These are phyloP conservation scores for Hypotaenidia okinawae DNA, from an alignment of 2,797 vertebrate species.

Conservation along the genomic window DNA sequence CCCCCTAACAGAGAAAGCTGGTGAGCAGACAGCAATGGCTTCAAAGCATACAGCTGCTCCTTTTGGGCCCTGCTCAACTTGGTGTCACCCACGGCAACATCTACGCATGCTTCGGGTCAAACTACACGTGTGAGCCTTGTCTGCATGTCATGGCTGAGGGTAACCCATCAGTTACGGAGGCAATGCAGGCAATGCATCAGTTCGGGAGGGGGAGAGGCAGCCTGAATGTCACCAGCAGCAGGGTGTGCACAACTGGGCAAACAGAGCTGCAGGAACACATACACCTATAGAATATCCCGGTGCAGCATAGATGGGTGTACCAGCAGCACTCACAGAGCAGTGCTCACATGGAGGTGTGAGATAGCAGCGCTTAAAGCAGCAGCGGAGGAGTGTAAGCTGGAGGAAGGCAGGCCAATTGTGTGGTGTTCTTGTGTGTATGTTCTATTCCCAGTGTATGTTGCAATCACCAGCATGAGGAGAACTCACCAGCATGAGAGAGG, in stretches of 20 bases:
- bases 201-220: not conserved
- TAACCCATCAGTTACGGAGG: not conserved
- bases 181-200: not conserved
- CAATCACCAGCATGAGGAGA: not conserved
- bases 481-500: not conserved
- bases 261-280: not conserved
- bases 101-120: rapidly evolving
- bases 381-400: not conserved
- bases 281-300: not conserved
- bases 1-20: not conserved
- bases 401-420: not conserved
- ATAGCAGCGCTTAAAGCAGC: not conserved
- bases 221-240: not conserved
- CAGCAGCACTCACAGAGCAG: not conserved
- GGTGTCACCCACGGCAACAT: not conserved
- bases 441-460: not conserved
- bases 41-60: not conserved
- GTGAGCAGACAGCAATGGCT: not conserved
- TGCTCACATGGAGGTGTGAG: not conserved
- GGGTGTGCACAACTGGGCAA: not conserved
- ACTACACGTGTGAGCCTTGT: rapidly evolving
- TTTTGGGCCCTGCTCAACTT: not conserved
- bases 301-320: not conserved
- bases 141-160: not conserved
- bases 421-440: not conserved